Evolutionary conservation across 2,888 invertebrate genomes (phyloP), one percentile per base, ranked within the genome.

Genomic region (Proisotoma minuta): DNA sequence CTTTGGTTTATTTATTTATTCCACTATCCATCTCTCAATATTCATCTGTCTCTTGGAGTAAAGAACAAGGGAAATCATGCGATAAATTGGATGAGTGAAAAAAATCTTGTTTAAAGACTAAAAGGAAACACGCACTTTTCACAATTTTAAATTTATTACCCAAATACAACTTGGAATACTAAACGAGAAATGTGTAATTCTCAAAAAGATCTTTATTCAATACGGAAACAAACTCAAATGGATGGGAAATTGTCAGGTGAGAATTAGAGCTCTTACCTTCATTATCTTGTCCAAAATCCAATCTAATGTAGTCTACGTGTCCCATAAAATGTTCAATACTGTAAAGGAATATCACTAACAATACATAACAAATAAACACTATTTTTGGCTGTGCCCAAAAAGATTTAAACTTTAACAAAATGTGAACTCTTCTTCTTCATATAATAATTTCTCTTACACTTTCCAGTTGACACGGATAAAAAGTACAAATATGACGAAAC

Each of bases 241-340:
- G 47, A 18, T 47, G 5, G 20, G 5, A 49, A 20, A 49, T 23
- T 10, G 23, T 10, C 34, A 15, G 34, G 12, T 10, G 8, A 34
- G 12, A 34, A 34, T 10, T 34, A 10, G 34, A 34, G 20, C 48
- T 22, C 65, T 65, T 59, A 65, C 65, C 65, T 58, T 65, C 58
- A 51, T 65, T 40, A 58, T 59, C 61, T 61, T 61, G 59, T 65
- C 65, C 65, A 65, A 63, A 26, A 20, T 40, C 57, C 34, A 18
- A 20, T 43, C 43, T 5, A 43, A 43, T 43, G 43, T 43, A 5
- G 5, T 43, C 18, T 12, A 43, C 43, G 15, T 43, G 15, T 43
- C 43, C 8, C 34, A 10, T 34, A 10, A 10, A 34, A 15, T 34
- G 8, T 34, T 20, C 18, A 18, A 43, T 12, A 43, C 18, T 43